Evolutionary conservation across 2,888 invertebrate genomes (phyloP), one percentile per base, ranked within the genome.

Genomic region (Dasypolia templi): DNA sequence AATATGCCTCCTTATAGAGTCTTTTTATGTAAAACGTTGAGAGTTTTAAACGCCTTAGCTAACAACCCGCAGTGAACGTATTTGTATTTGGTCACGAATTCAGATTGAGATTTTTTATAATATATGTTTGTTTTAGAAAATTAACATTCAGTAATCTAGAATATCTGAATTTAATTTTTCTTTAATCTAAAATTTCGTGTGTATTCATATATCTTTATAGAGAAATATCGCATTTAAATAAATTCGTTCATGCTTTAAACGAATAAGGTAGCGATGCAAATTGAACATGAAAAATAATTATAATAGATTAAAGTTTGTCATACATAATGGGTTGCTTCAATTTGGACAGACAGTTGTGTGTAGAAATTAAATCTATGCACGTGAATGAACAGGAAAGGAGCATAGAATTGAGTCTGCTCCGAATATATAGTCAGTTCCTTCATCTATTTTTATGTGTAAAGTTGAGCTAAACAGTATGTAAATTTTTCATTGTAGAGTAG

Each of bases 1-100:
- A 95, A 94, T 95, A 95, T 95, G 93, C 91, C 90, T 93, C 89
- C 93, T 94, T 94, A 92, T 93, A 90, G 89, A 85, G 86, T 91
- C n/a, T 95, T 95, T 94, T 94, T 94, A 93, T 93, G 86, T 93
- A 92, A 93, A 94, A 93, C 90, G 91, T 89, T 90, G 91, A 92
- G 91, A 88, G 90, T 92, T 93, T 93, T 91, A 93, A 94, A 92
- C 93, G 93, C 92, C 79, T 91, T 91, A 90, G 89, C 92, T 92
- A 87, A 93, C 89, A 87, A 90, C 93, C 92, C 90, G 92, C 91
- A 85, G 93, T 83, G 92, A 89, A 88, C 82, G 77, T 55, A 80
- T 83, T 79, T 81, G 76, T 77, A 89, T 92, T 91, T 89, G 84
- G 75, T 82, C 86, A 86, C 72, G 73, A 75, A 84, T 84, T 86